Conservation (phyloP, 2,113 vertebrate species). For the Brachyhypopomus gauderio region DNA sequence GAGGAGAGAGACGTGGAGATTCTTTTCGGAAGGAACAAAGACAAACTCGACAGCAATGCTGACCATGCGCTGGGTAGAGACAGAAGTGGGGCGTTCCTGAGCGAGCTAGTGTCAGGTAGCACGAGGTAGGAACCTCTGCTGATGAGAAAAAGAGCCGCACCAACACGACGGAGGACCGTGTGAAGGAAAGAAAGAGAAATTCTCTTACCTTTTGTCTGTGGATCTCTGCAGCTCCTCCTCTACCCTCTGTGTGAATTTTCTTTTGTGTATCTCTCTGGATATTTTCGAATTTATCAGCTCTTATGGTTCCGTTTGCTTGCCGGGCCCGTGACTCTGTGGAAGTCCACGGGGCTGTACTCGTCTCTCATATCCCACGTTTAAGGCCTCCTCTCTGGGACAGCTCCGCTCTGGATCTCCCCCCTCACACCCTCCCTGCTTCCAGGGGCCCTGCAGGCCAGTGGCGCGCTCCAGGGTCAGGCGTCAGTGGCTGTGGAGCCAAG, state of each 20-base stretch:
- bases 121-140: conserved; percentile 47
- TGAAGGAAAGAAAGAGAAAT: background rate
- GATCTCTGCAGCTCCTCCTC: background rate
- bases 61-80: conserved; percentile 58
- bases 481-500: conserved; percentile 60
- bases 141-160: conserved; percentile 28
- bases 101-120: too few species aligned
- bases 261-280: background rate
- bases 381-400: conserved; percentile 43
- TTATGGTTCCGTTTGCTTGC: conserved; percentile 25
- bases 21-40: conserved; percentile 45
- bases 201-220: background rate
- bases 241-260: background rate
- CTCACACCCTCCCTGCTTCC: conserved; percentile 37
- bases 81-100: conserved; percentile 32
- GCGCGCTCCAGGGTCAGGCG: conserved; percentile 52
- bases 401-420: conserved; percentile 10
- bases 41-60: too few species aligned
- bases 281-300: conserved; percentile 48
- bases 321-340: conserved; percentile 8
- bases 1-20: background rate
- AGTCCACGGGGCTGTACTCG: conserved; percentile 60
- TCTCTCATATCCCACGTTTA: conserved; percentile 60
- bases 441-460: conserved; percentile 50
- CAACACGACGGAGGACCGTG: background rate